Evolutionary conservation across 37 sponge, comb jelly and placozoan genomes (phyloP), one percentile per base, ranked within the genome.

Genomic region (Cliona cf. orientalis): DNA sequence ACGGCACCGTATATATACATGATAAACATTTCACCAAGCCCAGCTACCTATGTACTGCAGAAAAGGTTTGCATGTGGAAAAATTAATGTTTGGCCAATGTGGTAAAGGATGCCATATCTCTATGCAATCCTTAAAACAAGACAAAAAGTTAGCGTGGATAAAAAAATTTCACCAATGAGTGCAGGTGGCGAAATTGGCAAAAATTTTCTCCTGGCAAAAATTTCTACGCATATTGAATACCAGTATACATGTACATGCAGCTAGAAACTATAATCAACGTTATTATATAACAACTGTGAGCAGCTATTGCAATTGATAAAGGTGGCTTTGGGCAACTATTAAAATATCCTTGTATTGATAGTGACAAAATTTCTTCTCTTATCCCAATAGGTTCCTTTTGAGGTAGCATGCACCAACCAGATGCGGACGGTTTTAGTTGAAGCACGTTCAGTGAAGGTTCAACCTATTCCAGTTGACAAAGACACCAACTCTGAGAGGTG

Each of bases 391-490:
- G 91, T 90, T 32, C 95, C 95, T 0, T 91, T 85, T 91, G 95
- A 94, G 36, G 89, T 94, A 32, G 95, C 95, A 0, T 33, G 60
- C 29, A 81, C 85, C 28, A 87, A 94, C 75, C 82, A 87, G 46
- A 90, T 90, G 86, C 74, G 91, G 3, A 87, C 80, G 45, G 53
- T 91, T 0, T 72, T 94, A 21, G 88, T 94, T 44, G 78, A 89
- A 43, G 87, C 84, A 0, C 67, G 85, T 22, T 28, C 80, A 32
- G 37, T 72, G 21, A 71, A 44, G 4, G 28, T 49, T 23, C 69
- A 32, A 28, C 80, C 83, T 1, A 42, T 76, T 3, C 23, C 31
- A 5, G 42, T 23, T 25, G 43, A 40, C 14, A 36, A 39, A 1
- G 74, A 70, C 56, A 74, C 42, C 71, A 81, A 79, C 44, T 28